These are phyloP conservation scores for Oriolus oriolus DNA, from an alignment of 2,113 vertebrate genomes.

Conservation along the genomic window DNA sequence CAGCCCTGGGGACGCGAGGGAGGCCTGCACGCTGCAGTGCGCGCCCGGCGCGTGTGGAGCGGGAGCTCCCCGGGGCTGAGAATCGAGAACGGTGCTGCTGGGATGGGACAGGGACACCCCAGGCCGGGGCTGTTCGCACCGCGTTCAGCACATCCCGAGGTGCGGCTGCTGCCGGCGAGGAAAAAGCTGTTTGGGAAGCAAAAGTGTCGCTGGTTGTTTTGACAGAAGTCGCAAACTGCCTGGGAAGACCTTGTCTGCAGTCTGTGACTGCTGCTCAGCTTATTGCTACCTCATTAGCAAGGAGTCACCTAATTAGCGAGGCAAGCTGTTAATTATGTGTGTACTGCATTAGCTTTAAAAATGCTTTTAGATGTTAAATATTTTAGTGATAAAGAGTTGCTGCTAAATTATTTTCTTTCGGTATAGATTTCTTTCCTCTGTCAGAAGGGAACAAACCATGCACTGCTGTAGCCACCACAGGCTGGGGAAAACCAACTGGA, in stretches of 20 bases:
- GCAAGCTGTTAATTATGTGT: slow-evolving; percentile 51
- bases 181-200: background rate
- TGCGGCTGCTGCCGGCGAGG: background rate
- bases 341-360: slow-evolving; percentile 8
- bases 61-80: background rate
- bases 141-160: background rate
- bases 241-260: background rate
- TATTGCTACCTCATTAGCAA: slow-evolving; percentile 50
- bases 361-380: background rate
- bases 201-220: background rate
- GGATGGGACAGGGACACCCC: background rate
- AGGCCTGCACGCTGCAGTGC: too few relatives aligned
- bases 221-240: background rate
- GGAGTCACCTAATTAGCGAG: slow-evolving; percentile 45
- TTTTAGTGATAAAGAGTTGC: background rate
- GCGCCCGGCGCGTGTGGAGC: fast-evolving
- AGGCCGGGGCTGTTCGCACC: background rate
- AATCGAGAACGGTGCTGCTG: background rate
- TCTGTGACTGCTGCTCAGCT: slow-evolving; percentile 14
- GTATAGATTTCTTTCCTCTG: background rate
- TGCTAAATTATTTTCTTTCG: background rate
- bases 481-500: background rate
- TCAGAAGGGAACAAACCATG: background rate
- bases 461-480: background rate
- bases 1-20: fast-evolving